phyloP scores from a whole-genome alignment of 35 echinoderm and acorn worm species.

The Eucidaris tribuloides region DNA sequence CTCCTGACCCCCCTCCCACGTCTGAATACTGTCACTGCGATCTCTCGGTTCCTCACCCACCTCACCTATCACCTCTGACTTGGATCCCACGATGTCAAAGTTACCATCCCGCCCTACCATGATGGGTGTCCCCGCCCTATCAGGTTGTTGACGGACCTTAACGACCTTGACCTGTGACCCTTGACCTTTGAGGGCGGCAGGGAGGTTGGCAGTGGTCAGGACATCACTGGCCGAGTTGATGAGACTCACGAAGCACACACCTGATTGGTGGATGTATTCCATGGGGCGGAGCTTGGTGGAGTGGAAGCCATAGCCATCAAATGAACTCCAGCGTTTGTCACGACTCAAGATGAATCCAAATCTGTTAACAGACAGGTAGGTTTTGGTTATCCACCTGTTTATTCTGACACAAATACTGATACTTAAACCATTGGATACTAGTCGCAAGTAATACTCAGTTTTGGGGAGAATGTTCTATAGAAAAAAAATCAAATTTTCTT shows the following conservation, averaged over 20 bases:
- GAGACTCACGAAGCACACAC: slow-evolving; percentile 40
- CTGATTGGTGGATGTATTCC: slow-evolving; percentile 75
- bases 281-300: neutral
- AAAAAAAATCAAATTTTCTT: neutral
- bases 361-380: too few relatives aligned
- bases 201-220: neutral
- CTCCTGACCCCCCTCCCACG: neutral
- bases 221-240: neutral
- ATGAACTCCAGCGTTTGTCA: slow-evolving; percentile 25
- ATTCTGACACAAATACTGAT: too few relatives aligned
- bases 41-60: neutral
- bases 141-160: neutral
- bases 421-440: too few relatives aligned
- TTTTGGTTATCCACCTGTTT: too few relatives aligned
- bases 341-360: slow-evolving; percentile 70
- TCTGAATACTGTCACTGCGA: neutral
- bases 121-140: neutral
- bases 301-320: slow-evolving; percentile 21
- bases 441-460: too few relatives aligned
- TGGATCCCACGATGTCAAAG: neutral
- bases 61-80: neutral
- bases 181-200: neutral
- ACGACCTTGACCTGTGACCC: neutral
- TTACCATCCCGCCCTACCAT: neutral
- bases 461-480: neutral